These are phyloP conservation scores for Apis mellifera DNA, from an alignment of 1,140 invertebrate genomes.

Conservation along the genomic window DNA sequence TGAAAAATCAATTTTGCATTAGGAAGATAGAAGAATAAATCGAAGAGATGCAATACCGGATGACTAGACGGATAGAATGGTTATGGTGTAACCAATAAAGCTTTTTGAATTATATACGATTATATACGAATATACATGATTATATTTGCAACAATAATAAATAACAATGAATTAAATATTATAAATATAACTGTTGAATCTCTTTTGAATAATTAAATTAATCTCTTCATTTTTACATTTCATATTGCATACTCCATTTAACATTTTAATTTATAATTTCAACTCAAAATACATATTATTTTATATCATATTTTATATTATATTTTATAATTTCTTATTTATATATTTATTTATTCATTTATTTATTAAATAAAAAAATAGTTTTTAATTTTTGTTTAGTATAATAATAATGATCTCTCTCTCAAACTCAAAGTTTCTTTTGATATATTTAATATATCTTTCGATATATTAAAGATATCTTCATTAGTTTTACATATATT, in stretches of 20 bases:
- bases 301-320: background rate
- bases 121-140: background rate
- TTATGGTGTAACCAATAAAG: background rate
- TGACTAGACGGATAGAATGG: background rate
- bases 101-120: background rate
- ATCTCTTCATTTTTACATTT: background rate
- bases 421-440: background rate
- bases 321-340: background rate
- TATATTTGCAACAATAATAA: background rate
- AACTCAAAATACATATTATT: background rate
- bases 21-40: background rate
- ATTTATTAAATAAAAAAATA: background rate
- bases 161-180: background rate
- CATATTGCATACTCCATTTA: background rate
- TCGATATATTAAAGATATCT: background rate
- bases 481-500: background rate
- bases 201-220: too few species aligned
- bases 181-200: background rate
- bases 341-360: background rate
- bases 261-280: background rate
- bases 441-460: too few species aligned
- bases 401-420: background rate
- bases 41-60: background rate
- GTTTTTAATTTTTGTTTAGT: background rate
- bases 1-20: conserved; percentile 30